These are phyloP conservation scores for Sylvietta virens DNA, from an alignment of 2,113 vertebrate species.

Conservation along the genomic window DNA sequence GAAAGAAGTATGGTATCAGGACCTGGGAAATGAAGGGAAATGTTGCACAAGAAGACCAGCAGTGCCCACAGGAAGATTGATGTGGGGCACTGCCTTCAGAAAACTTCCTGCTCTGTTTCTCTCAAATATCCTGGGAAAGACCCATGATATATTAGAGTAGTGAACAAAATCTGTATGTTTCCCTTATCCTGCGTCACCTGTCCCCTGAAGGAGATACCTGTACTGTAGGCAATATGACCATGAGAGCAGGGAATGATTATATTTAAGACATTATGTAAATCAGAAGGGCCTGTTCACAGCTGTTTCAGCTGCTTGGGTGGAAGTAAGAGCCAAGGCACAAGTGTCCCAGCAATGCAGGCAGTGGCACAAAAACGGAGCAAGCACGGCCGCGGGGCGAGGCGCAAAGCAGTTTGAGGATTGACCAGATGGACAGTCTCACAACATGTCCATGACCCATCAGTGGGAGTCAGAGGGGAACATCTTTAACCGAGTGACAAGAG, in stretches of 20 bases:
- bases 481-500: background rate
- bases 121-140: background rate
- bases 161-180: background rate
- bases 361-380: background rate
- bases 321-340: fast-evolving
- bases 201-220: background rate
- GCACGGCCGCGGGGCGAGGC: fast-evolving
- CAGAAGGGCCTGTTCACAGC: background rate
- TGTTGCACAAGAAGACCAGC: background rate
- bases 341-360: background rate
- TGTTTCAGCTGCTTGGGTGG: background rate
- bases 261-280: background rate
- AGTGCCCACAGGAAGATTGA: background rate
- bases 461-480: background rate
- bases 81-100: background rate
- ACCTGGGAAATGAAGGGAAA: background rate
- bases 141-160: background rate
- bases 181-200: fast-evolving
- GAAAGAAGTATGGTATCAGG: background rate
- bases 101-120: background rate
- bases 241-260: background rate
- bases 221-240: background rate
- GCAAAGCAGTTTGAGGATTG: background rate
- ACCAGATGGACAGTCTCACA: background rate
- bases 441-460: background rate